Evolutionary conservation across 37 sponge, comb jelly and placozoan species (phyloP), one percentile per base, ranked within the genome.

Genomic region (Aplysina aerophoba): DNA sequence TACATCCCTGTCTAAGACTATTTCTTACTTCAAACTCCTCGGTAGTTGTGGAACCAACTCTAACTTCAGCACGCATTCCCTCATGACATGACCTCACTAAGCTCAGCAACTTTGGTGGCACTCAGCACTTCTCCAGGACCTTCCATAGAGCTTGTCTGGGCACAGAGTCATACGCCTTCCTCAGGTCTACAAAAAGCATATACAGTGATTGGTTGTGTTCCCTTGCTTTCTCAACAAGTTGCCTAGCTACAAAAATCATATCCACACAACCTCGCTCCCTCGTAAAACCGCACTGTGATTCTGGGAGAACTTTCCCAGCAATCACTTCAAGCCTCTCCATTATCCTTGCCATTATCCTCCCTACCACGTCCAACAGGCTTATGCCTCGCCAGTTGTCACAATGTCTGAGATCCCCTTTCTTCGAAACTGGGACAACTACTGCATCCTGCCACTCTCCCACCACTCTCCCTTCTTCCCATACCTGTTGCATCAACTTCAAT

Each of bases 131-230:
- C 55, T 6, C 78, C 39, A 74, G 37, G 36, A 74, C 78, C 11
- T 5, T 12, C 78, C 78, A 74, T 40, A 74, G 19, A 31, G 16
- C 78, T 40, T 12, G 59, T 13, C 81, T 55, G 4, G 59, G 59
- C 30, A 80, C 81, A 40, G 71, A 67, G 71, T 83, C 69, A 14
- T 83, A 83, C 22, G 84, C 84, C 55, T 83, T 83, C 25, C 55
- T 11, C 6, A 83, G 69, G 71, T 83, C 71, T 31, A 62, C 41
- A 41, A 66, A 65, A 0, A 50, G 27, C 3, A 73, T 31, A 73
- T 38, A 73, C 12, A 73, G 74, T 33, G 74, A 33, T 11, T 80
- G 12, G 15, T 53, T 12, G 30, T 80, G 81, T 80, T 80, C 81
- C 19, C 37, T 57, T 30, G 81, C 11, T n/a, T 80, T 80, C 27